Evolutionary conservation across 2,113 vertebrate genomes (phyloP).

Genomic region (Hypomesus transpacificus): DNA sequence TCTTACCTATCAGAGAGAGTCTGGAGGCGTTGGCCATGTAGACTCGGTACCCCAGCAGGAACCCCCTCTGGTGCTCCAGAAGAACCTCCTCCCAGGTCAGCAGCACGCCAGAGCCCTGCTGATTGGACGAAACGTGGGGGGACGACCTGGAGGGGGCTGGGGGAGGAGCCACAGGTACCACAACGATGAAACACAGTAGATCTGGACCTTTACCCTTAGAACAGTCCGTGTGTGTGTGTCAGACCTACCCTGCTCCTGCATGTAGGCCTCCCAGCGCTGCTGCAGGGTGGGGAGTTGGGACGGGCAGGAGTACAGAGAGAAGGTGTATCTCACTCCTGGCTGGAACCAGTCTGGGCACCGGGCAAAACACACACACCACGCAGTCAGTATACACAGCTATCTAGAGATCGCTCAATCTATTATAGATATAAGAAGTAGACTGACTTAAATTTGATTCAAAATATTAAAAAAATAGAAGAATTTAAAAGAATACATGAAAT

Average conservation of each 20-base stretch:
- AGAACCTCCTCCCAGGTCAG: slow-evolving; percentile 64
- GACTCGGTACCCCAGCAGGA: slow-evolving; percentile 65
- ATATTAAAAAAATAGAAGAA: too few relatives aligned
- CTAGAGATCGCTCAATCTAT: background rate
- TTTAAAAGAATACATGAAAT: too few relatives aligned
- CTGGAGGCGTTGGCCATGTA: slow-evolving; percentile 59
- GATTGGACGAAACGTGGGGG: slow-evolving; percentile 37
- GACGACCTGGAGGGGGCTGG: slow-evolving; percentile 59
- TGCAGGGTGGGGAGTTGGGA: slow-evolving; percentile 50
- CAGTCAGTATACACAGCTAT: slow-evolving; percentile 22
- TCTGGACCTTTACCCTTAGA: background rate
- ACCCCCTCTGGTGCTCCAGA: slow-evolving; percentile 55
- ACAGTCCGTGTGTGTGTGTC: background rate
- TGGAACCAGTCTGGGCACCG: slow-evolving; percentile 54
- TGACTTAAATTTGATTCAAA: too few relatives aligned
- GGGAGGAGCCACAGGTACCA: background rate
- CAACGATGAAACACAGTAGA: too few relatives aligned
- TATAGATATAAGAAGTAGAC: too few relatives aligned
- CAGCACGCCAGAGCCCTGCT: slow-evolving; percentile 49
- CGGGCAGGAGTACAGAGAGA: slow-evolving; percentile 65
- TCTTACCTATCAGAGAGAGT: slow-evolving; percentile 15
- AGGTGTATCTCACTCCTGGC: slow-evolving; percentile 65
- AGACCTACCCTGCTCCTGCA: slow-evolving; percentile 32
- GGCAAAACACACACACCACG: slow-evolving; percentile 9
- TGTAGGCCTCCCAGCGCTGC: slow-evolving; percentile 65